Percentiles rank a stretch among this genome's conserved stretches.
Conservation (phyloP, 2,113 vertebrate genomes). For the Sylvilagus bachmani region DNA sequence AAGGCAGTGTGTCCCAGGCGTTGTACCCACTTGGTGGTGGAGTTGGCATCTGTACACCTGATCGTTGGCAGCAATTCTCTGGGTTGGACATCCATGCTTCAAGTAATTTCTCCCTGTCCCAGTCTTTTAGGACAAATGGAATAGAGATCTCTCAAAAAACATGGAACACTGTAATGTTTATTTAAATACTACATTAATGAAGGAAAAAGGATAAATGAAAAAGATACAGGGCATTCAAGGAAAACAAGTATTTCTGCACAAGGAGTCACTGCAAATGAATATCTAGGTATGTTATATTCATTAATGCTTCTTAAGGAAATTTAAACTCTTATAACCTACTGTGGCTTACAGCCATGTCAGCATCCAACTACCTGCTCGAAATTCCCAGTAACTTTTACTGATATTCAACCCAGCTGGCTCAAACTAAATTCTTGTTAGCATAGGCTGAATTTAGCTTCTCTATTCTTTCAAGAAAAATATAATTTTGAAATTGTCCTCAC, state of each 20-base stretch:
- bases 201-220: conserved; percentile 46
- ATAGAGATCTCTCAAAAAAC: conserved; percentile 43
- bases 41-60: conserved; percentile 97
- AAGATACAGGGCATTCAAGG: not conserved
- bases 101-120: conserved; percentile 98
- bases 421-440: conserved; percentile 35
- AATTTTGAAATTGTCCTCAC: conserved; percentile 31
- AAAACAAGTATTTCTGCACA: conserved; percentile 38
- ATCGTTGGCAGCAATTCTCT: conserved; percentile 97
- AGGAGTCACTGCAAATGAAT: conserved; percentile 24
- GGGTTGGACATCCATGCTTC: conserved; percentile 99
- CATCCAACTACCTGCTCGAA: not conserved
- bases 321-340: conserved; percentile 1
- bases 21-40: conserved; percentile 97
- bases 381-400: conserved; percentile 44
- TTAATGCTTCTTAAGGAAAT: conserved; percentile 52
- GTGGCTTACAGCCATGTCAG: not conserved
- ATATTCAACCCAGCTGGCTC: conserved; percentile 18
- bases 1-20: conserved; percentile 98
- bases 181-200: conserved; percentile 43
- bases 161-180: not conserved
- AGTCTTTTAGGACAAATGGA: conserved; percentile 91
- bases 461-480: conserved; percentile 20
- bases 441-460: conserved; percentile 58
- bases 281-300: not conserved